Conservation (phyloP, 2,888 invertebrate species). For the Thysanoteuthis rhombus region DNA sequence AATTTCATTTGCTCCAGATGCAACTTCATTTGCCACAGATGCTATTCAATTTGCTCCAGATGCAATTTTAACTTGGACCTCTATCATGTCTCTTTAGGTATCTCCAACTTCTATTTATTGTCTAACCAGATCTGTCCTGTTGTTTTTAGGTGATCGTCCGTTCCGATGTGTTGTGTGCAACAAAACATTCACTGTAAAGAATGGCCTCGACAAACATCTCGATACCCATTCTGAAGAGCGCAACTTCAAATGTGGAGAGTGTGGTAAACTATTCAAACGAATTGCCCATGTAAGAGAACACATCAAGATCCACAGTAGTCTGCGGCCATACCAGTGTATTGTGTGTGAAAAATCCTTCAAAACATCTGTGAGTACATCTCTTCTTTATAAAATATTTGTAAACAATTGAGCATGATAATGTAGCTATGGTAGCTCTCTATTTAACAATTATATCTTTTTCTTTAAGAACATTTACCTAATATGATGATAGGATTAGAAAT, state of each 20-base stretch:
- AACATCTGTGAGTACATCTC: constrained; percentile 57
- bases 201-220: constrained; percentile 62
- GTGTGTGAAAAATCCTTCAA: constrained; percentile 64
- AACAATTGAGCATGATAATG: neutral
- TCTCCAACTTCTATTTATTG: no score
- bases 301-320: constrained; percentile 59
- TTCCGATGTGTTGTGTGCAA: constrained; percentile 58
- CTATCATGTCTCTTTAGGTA: no score
- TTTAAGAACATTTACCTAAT: no score
- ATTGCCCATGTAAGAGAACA: constrained; percentile 65
- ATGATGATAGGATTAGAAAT: no score
- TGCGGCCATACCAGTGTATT: constrained; percentile 59
- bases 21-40: no score
- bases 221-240: constrained; percentile 58
- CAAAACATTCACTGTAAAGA: constrained; percentile 61
- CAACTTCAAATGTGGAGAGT: constrained; percentile 65
- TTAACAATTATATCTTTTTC: no score
- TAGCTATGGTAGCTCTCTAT: no score
- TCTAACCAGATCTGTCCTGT: neutral
- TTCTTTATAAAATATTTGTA: neutral
- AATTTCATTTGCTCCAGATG: no score
- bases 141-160: constrained; percentile 58
- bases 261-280: constrained; percentile 66
- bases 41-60: no score
- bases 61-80: no score